A percentile compares a stretch with the other conserved stretches of the same genome.
phyloP scores from a whole-genome alignment of 2,113 vertebrate species.

The Aphyosemion australe region DNA sequence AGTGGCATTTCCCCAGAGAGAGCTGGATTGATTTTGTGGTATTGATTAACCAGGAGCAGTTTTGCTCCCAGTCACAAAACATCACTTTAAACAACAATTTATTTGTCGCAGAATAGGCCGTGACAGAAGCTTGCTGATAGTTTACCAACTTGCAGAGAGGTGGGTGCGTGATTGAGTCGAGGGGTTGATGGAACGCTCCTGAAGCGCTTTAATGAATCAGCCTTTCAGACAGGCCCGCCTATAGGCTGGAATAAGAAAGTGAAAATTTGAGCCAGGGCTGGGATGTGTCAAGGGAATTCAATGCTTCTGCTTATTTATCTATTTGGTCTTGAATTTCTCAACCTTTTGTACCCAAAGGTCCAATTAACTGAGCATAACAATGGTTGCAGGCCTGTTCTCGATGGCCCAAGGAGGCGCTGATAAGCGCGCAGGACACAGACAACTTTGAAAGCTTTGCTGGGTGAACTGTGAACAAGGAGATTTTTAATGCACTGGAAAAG shows the following conservation, averaged over 20 bases:
- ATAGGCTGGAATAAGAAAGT: constrained; percentile 48
- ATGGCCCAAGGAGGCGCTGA: constrained; percentile 55
- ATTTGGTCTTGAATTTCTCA: constrained; percentile 71
- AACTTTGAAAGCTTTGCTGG: constrained; percentile 55
- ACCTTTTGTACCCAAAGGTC: constrained; percentile 72
- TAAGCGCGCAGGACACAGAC: constrained; percentile 60
- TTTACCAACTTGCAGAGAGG: constrained; percentile 60
- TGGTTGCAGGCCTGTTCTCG: constrained; percentile 41
- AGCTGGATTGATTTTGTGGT: constrained; percentile 68
- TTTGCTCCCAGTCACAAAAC: constrained; percentile 73
- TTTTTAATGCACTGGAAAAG: constrained; percentile 48
- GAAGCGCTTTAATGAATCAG: constrained; percentile 72
- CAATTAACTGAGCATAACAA: constrained; percentile 75
- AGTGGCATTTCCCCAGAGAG: constrained; percentile 60
- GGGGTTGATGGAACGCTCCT: constrained; percentile 61
- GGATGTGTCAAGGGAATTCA: constrained; percentile 63
- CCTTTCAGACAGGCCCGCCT: constrained; percentile 48
- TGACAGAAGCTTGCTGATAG: constrained; percentile 65
- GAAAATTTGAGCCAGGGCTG: constrained; percentile 48
- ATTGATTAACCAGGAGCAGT: constrained; percentile 73
- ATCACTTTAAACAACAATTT: constrained; percentile 77
- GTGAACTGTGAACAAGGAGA: constrained; percentile 60
- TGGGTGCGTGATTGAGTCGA: constrained; percentile 60
- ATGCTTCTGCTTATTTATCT: constrained; percentile 70
- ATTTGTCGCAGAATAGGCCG: constrained; percentile 56